Conservation (phyloP, 1,140 invertebrate species). For the Atta cephalotes region DNA sequence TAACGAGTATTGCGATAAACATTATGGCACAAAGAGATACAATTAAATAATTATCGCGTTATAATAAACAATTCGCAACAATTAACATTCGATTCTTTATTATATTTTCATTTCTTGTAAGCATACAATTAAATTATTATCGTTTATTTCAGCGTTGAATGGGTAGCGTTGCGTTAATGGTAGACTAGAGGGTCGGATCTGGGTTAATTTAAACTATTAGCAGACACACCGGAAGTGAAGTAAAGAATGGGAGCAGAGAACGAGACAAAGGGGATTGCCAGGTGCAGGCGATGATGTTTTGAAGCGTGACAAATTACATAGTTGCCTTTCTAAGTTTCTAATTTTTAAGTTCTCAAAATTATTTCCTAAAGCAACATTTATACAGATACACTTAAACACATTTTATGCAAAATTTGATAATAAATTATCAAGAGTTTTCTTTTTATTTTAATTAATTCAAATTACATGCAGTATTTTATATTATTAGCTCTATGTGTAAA, state of each 20-base stretch:
- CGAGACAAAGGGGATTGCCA: conserved; percentile 30
- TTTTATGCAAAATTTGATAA: background rate
- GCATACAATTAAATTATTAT: conserved; percentile 68
- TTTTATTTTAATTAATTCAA: background rate
- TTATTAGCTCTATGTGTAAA: background rate
- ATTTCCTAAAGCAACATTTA: background rate
- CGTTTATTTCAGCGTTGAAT: conserved; percentile 40
- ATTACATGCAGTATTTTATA: background rate
- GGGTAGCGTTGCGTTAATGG: background rate
- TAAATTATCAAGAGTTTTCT: too few species aligned
- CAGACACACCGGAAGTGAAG: conserved; percentile 72
- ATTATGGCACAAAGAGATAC: background rate
- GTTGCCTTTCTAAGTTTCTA: background rate
- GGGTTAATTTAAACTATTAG: conserved; percentile 78
- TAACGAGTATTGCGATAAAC: conserved; percentile 14
- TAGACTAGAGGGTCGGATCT: conserved; percentile 68
- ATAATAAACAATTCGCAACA: background rate
- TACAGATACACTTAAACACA: background rate
- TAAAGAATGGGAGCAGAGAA: conserved; percentile 51
- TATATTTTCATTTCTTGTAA: background rate
- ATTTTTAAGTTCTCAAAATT: conserved; percentile 15
- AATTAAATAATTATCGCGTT: conserved; percentile 20
- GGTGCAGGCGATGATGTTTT: conserved; percentile 39
- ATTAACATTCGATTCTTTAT: background rate
- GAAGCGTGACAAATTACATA: conserved; percentile 23